Evolutionary conservation across 2,888 invertebrate genomes (phyloP).

Genomic region (Melinaea marsaeus): DNA sequence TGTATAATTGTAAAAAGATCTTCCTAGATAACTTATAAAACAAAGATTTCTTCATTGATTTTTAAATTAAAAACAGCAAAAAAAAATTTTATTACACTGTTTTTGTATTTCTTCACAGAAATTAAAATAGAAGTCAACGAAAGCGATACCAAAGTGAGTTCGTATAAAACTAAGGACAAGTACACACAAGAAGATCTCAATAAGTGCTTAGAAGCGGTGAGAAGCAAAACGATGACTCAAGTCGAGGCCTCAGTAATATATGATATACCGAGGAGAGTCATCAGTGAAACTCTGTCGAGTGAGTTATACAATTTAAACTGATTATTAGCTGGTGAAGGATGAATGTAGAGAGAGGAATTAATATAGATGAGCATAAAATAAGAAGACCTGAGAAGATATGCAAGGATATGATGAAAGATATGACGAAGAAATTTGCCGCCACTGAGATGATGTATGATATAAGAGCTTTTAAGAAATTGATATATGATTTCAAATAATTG

Average conservation of each 20-base stretch:
- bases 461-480: too few species aligned
- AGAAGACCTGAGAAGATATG: too few species aligned
- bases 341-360: too few species aligned
- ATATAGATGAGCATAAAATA: too few species aligned
- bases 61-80: neutral
- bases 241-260: slow-evolving; percentile 38
- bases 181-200: slow-evolving; percentile 42
- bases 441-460: too few species aligned
- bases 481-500: too few species aligned
- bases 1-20: too few species aligned
- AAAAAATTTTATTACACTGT: neutral
- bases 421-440: too few species aligned
- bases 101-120: slow-evolving; percentile 8
- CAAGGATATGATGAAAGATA: too few species aligned
- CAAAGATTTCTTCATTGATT: too few species aligned
- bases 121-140: slow-evolving; percentile 11
- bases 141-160: slow-evolving; percentile 12
- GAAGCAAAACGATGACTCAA: slow-evolving; percentile 29
- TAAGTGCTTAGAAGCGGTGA: slow-evolving; percentile 39
- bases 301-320: slow-evolving; percentile 12
- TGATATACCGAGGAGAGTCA: slow-evolving; percentile 46
- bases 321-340: too few species aligned
- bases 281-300: slow-evolving; percentile 24
- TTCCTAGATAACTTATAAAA: too few species aligned
- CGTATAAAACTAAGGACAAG: slow-evolving; percentile 40